A percentile compares a stretch with the other conserved stretches of the same genome.
phyloP scores from a whole-genome alignment of 1,140 invertebrate genomes.

The Panagrolaimus sp. region DNA sequence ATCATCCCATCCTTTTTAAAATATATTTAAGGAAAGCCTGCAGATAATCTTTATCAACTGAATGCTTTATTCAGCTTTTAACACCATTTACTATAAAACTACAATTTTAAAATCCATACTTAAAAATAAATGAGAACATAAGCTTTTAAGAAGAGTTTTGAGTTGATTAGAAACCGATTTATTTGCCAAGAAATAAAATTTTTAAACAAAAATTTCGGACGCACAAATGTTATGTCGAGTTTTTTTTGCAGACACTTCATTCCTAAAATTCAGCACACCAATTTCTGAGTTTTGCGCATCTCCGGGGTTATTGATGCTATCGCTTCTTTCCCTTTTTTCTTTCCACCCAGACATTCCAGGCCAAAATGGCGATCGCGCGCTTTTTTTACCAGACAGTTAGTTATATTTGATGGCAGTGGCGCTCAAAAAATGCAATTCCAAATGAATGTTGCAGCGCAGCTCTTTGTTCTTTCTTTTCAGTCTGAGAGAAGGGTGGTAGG shows the following conservation, averaged over 20 bases:
- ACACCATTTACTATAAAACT: no score
- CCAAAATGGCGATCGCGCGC: constrained; percentile 7
- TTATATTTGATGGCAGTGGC: not conserved
- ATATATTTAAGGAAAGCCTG: no score
- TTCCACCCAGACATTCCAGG: not conserved
- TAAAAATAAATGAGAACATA: no score
- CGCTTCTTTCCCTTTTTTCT: not conserved
- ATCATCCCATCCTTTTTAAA: no score
- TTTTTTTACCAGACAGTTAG: not conserved
- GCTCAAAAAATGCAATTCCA: constrained; percentile 14
- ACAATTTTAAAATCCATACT: no score
- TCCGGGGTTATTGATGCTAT: constrained; percentile 14
- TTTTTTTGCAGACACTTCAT: not conserved
- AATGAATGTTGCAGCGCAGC: not conserved
- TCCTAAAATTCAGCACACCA: not conserved
- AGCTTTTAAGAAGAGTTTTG: no score
- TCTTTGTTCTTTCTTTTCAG: constrained; percentile 10
- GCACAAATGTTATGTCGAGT: not conserved
- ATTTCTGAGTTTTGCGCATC: not conserved
- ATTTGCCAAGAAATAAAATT: no score
- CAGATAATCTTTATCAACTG: no score
- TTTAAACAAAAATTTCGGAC: not conserved
- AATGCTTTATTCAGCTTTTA: no score
- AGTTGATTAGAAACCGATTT: no score
- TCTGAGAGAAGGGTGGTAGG: not conserved